phyloP scores from a whole-genome alignment of 2,888 invertebrate species.

The Synanthedon vespiformis region DNA sequence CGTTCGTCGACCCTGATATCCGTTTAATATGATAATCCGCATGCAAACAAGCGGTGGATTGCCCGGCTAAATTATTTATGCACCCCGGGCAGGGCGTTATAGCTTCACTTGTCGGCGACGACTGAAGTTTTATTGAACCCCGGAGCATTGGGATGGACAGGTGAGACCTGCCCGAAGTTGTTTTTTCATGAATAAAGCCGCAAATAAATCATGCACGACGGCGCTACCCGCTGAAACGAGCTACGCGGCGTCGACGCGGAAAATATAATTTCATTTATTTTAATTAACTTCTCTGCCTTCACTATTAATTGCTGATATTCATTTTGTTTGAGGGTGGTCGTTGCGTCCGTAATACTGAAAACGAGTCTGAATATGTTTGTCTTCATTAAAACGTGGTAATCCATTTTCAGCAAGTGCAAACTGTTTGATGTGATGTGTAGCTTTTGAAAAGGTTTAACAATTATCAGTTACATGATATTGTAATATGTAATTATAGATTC shows the following conservation, averaged over 20 bases:
- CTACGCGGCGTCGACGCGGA: neutral
- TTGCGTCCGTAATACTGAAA: neutral
- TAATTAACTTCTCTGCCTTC: neutral
- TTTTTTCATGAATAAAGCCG: slow-evolving; percentile 15
- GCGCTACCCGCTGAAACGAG: slow-evolving; percentile 2
- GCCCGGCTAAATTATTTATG: slow-evolving; percentile 66
- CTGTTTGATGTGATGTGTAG: too few relatives aligned
- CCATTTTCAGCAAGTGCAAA: neutral
- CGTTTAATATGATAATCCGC: slow-evolving; percentile 70
- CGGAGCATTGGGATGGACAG: slow-evolving; percentile 27
- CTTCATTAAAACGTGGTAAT: neutral
- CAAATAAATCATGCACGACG: slow-evolving; percentile 31
- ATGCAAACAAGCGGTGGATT: slow-evolving; percentile 67
- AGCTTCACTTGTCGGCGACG: slow-evolving; percentile 44
- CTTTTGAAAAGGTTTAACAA: too few relatives aligned
- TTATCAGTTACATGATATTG: too few relatives aligned
- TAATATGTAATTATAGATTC: too few relatives aligned
- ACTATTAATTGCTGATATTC: neutral
- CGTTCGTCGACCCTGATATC: slow-evolving; percentile 56
- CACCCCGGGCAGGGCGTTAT: slow-evolving; percentile 57
- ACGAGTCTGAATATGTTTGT: neutral
- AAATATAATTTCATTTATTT: neutral
- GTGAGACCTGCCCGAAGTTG: slow-evolving; percentile 22
- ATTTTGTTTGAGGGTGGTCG: neutral
- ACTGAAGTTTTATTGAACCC: slow-evolving; percentile 51